Base-by-base conservation (phyloP, 2,888 invertebrate genomes). In the Drosophila mayaguana region DNA sequence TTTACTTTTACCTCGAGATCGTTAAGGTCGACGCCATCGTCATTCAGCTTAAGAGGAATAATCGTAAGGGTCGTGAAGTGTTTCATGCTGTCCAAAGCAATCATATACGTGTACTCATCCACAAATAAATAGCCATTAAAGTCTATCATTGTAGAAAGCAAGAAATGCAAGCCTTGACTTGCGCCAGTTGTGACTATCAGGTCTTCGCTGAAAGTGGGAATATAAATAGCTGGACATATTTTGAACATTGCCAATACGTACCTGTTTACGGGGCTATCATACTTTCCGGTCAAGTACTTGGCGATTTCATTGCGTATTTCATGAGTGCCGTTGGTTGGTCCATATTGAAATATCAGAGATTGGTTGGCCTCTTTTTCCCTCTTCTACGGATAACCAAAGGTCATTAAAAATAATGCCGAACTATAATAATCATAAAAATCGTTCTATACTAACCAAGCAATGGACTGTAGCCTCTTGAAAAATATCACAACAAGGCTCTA, bases 81-180 rank as follows among this genome's bases (percentile, higher is more conserved):
- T 65, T 92, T 92, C 71, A 95, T 94, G 14, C 92, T 91, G 42
- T 94, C 93, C 28, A 95, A 88, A 3, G 94, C 95, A 69, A 94
- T 93, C 93, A 95, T 95, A 79, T 95, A 95, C 1, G 95, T 94
- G 16, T 94, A 94, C 88, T 95, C 95, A 82, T 95, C 95, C 12
- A 95, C 94, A 89, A 95, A 95, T 57, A 95, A 93, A 12, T 93
- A 91, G 2, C 94, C 94, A 51, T 93, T 92, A 3, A 94, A 93
- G 28, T 94, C 93, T 22, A 95, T 78, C n/a, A 95, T 80, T 0
- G 93, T 94, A n/a, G 94, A 94, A 9, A 95, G 79, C 48, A 94
- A 88, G 43, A 95, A 81, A 81, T 94, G 94, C 3, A 95, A 82
- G 0, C 95, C 95, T 72, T 95, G 94, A 0, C 94, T 94, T 4